phyloP scores from a whole-genome alignment of 2,797 vertebrate species.

The Chloroceryle inda region DNA sequence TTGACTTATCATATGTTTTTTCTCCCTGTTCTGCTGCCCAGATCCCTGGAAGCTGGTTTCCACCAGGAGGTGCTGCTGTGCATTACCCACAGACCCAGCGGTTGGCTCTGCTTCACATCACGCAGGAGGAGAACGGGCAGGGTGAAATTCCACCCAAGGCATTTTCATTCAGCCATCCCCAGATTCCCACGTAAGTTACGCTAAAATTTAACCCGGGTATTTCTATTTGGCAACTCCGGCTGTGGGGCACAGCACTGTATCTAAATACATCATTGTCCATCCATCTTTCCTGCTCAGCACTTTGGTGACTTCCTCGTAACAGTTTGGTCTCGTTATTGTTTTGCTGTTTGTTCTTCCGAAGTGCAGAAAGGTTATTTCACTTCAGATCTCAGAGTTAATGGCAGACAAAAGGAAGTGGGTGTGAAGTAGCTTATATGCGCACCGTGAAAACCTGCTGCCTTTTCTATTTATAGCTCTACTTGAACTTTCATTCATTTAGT shows the following conservation, averaged over 20 bases:
- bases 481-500: conserved; percentile 80
- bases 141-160: background rate
- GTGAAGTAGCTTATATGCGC: conserved; percentile 33
- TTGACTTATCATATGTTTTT: background rate
- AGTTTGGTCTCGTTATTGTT: conserved; percentile 48
- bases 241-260: background rate
- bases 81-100: accelerated
- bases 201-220: background rate
- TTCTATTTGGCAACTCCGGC: background rate
- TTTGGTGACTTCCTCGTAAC: conserved; percentile 33
- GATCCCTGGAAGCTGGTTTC: background rate
- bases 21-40: background rate
- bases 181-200: background rate
- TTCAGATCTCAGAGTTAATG: conserved; percentile 67
- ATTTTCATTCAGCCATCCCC: background rate
- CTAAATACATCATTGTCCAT: background rate
- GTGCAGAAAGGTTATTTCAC: conserved; percentile 69
- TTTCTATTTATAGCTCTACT: conserved; percentile 79
- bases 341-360: conserved; percentile 62
- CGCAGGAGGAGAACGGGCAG: accelerated
- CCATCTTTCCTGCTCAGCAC: background rate
- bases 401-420: conserved; percentile 75
- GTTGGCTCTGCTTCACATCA: background rate
- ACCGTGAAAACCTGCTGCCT: conserved; percentile 22
- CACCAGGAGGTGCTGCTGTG: background rate